Conservation (phyloP, 1,140 invertebrate species). For the Anastrepha ludens region DNA sequence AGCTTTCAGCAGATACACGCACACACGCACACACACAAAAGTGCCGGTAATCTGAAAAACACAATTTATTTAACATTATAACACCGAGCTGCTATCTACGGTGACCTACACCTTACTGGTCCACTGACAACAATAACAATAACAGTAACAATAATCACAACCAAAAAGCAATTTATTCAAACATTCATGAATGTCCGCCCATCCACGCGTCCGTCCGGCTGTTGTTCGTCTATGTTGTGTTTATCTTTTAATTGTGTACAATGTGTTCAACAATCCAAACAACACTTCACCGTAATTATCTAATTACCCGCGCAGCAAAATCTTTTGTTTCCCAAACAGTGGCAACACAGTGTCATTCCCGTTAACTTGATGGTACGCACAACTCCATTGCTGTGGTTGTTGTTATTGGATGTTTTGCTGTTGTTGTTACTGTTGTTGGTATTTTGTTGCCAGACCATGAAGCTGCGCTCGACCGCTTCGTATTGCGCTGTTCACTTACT, state of each 20-base stretch:
- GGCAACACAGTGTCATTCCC: neutral
- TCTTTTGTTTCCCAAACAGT: neutral
- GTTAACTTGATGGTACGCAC: neutral
- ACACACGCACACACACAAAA: neutral
- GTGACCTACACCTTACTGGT: neutral
- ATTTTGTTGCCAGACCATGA: neutral
- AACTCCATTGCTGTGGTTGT: neutral
- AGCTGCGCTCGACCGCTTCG: neutral
- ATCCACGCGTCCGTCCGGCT: neutral
- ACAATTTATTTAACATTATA: too few relatives aligned
- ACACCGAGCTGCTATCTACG: neutral
- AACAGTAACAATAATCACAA: neutral
- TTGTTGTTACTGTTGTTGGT: neutral
- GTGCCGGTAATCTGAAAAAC: neutral
- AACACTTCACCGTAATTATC: conserved; percentile 38
- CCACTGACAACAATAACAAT: neutral
- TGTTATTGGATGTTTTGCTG: neutral
- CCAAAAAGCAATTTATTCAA: conserved; percentile 17
- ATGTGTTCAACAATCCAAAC: conserved; percentile 46
- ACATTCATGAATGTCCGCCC: neutral
- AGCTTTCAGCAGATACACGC: neutral
- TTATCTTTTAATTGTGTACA: conserved; percentile 47
- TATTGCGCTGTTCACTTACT: neutral
- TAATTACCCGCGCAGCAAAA: conserved; percentile 40
- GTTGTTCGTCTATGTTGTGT: neutral